A percentile compares a stretch with the other conserved stretches of the same genome.
Evolutionary conservation across 2,888 invertebrate species (phyloP).

Genomic region (Drosophila trichaetosa): DNA sequence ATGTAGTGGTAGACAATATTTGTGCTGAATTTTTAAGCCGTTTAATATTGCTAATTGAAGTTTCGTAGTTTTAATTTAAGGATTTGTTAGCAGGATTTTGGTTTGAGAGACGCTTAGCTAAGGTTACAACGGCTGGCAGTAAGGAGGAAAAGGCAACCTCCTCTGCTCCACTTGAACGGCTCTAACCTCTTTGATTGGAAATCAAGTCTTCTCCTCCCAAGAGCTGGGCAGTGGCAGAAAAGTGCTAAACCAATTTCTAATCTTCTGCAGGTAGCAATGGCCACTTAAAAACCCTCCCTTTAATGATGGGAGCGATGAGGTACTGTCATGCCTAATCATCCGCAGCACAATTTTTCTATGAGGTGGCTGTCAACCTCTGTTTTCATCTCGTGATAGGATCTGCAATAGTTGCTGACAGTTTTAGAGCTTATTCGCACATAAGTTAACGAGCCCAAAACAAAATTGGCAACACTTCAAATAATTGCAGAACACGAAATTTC

Average conservation of each 20-base stretch:
- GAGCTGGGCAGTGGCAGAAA: neutral
- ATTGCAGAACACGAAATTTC: neutral
- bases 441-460: neutral
- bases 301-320: neutral
- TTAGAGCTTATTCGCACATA: neutral
- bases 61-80: neutral
- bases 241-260: neutral
- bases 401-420: neutral
- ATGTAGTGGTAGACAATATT: conserved; percentile 14
- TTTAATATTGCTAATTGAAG: conserved; percentile 8
- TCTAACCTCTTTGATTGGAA: neutral
- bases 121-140: neutral
- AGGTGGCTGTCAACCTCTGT: neutral
- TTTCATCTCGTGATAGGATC: neutral
- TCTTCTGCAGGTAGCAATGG: neutral
- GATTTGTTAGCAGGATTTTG: neutral
- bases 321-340: neutral
- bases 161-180: too few relatives aligned
- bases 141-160: neutral
- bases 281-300: neutral
- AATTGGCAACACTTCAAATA: neutral
- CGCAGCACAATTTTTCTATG: neutral
- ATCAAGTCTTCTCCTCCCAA: neutral
- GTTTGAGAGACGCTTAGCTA: neutral
- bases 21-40: conserved; percentile 14